These are phyloP conservation scores for Meloidogyne hapla DNA, from an alignment of 1,140 invertebrate species.

Conservation along the genomic window DNA sequence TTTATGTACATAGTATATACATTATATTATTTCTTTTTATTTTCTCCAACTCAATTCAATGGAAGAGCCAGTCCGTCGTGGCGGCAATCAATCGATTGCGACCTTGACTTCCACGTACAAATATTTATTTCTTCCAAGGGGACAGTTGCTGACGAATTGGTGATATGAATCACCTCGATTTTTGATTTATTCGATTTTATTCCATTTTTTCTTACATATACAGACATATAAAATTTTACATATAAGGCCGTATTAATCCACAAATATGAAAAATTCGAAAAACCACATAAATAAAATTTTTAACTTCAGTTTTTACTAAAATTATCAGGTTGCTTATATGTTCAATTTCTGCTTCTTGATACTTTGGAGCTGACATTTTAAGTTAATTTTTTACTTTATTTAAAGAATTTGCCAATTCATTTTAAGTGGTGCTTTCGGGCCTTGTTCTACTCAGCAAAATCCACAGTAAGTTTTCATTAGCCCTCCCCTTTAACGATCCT, in stretches of 20 bases:
- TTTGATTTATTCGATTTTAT: background rate
- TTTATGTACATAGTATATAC: background rate
- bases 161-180: background rate
- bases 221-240: too few relatives aligned
- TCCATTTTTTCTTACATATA: background rate
- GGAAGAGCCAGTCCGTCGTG: background rate
- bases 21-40: background rate
- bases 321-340: background rate
- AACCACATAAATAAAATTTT: background rate
- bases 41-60: background rate
- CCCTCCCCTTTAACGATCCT: background rate
- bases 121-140: background rate
- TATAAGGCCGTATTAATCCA: too few relatives aligned
- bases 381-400: background rate
- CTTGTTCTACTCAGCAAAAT: background rate
- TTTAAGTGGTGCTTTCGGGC: background rate
- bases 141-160: background rate
- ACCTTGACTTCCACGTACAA: background rate
- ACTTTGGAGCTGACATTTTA: background rate
- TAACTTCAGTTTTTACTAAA: background rate
- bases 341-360: background rate
- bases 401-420: background rate
- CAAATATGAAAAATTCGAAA: too few relatives aligned
- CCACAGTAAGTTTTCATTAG: constrained; percentile 2
- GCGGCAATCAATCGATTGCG: background rate